Evolutionary conservation across 2,888 invertebrate genomes (phyloP).

Genomic region (Tipula unca): DNA sequence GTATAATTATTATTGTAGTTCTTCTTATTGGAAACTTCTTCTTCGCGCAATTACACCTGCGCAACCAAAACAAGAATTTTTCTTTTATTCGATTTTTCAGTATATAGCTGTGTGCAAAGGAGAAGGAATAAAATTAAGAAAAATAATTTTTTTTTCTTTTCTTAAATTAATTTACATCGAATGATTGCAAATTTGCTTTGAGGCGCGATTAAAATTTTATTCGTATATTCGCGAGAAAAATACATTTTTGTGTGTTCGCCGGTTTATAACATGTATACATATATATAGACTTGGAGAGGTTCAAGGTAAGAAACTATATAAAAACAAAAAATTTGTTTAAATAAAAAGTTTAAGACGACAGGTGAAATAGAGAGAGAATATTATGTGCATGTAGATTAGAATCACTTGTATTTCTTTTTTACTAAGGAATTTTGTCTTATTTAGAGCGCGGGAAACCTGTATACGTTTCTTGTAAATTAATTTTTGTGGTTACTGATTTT

Average conservation of each 20-base stretch:
- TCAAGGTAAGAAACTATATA: background rate
- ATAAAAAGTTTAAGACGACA: background rate
- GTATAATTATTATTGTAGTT: background rate
- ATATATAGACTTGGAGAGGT: background rate
- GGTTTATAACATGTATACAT: background rate
- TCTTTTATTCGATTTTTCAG: background rate
- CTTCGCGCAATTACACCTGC: background rate
- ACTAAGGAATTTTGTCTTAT: background rate
- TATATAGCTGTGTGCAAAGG: background rate
- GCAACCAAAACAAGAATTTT: background rate
- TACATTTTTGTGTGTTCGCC: background rate
- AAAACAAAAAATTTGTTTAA: background rate
- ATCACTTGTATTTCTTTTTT: background rate
- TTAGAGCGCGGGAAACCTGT: constrained; percentile 8
- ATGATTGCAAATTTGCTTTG: constrained; percentile 15
- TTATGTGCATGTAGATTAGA: background rate
- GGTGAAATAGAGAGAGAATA: constrained; percentile 10
- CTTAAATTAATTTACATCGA: constrained; percentile 17
- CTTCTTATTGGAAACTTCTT: background rate
- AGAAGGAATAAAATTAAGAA: background rate
- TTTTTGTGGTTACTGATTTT: constrained; percentile 14
- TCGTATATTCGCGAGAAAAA: constrained; percentile 15
- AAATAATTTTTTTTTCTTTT: background rate
- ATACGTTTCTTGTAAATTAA: constrained; percentile 14
- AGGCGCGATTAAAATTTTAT: constrained; percentile 15